Percentiles rank a stretch among this genome's conserved stretches.
Conservation (phyloP, 2,113 vertebrate species). For the Salvelinus fontinalis region DNA sequence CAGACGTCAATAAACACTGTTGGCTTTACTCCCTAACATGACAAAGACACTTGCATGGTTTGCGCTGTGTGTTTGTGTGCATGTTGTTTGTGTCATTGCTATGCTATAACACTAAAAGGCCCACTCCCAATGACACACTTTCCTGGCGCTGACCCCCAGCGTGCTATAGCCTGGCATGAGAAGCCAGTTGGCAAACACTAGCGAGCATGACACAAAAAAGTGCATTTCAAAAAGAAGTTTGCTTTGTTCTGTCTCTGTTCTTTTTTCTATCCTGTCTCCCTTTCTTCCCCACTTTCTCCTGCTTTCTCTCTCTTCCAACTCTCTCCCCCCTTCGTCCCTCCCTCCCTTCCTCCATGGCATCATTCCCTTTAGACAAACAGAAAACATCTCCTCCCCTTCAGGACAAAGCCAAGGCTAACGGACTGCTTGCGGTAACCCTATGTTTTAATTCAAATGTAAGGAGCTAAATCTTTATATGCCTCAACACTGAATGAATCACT, state of each 20-base stretch:
- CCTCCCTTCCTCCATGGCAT: no score
- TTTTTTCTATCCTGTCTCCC: not conserved
- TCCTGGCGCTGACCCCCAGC: slow-evolving; percentile 9
- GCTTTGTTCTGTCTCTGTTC: not conserved
- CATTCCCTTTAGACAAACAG: no score
- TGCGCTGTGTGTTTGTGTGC: no score
- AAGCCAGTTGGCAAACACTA: not conserved
- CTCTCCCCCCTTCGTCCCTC: no score
- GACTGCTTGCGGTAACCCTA: no score
- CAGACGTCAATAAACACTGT: not conserved
- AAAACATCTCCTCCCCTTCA: no score
- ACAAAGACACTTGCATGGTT: not conserved
- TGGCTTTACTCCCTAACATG: no score
- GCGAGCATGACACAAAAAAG: not conserved
- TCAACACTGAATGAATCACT: not conserved
- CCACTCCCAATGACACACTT: slow-evolving; percentile 23
- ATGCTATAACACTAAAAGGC: slow-evolving; percentile 2
- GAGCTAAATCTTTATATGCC: no score
- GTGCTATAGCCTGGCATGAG: not conserved
- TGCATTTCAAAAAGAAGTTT: not conserved
- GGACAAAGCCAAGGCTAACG: no score
- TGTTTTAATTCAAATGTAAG: no score
- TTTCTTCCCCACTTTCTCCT: not conserved
- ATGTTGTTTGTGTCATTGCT: not conserved
- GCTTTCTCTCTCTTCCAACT: not conserved